Evolutionary conservation across 2,113 vertebrate genomes (phyloP), one percentile per base, ranked within the genome.

Genomic region (Urocynchramus pylzowi): DNA sequence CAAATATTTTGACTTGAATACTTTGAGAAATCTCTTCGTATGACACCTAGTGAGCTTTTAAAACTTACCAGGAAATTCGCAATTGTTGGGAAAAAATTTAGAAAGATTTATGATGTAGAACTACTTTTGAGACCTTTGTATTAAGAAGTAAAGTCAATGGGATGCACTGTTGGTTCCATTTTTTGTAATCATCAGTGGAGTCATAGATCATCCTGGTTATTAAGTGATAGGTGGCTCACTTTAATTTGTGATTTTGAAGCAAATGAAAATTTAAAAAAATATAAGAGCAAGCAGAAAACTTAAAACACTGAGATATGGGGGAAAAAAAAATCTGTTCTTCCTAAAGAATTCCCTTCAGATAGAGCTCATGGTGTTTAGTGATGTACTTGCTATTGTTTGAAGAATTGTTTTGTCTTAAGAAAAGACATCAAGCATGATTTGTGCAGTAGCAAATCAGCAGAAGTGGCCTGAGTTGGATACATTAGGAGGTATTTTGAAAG

Each of bases 1-100:
- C 98, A 99, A 99, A 99, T 99, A 99, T 99, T 99, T 99, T 99
- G 99, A 99, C 99, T 99, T 99, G 99, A 99, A 99, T 99, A 99
- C 99, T 99, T 99, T 99, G 99, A 99, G 98, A 99, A 99, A 99
- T 99, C 98, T 99, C 99, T 99, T 99, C 99, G 97, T 99, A 99
- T 98, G 98, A 99, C 98, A 99, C 98, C 99, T 99, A 99, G 99
- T 99, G 99, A 99, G 99, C 99, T 99, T 99, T 99, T 99, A 98
- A 99, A 99, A 99, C 98, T 99, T 99, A 98, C 98, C 99, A 99
- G 99, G 98, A 99, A 98, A 99, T 98, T 99, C 99, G 98, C 99
- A 99, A 86, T 80, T 98, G 98, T 97, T 98, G 98, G 92, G 95
- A 88, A 98, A 98, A 98, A 98, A 99, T 98, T 98, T 98, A 98